These are phyloP conservation scores for Drosophila birchii DNA, from an alignment of 2,888 invertebrate species.

Conservation along the genomic window DNA sequence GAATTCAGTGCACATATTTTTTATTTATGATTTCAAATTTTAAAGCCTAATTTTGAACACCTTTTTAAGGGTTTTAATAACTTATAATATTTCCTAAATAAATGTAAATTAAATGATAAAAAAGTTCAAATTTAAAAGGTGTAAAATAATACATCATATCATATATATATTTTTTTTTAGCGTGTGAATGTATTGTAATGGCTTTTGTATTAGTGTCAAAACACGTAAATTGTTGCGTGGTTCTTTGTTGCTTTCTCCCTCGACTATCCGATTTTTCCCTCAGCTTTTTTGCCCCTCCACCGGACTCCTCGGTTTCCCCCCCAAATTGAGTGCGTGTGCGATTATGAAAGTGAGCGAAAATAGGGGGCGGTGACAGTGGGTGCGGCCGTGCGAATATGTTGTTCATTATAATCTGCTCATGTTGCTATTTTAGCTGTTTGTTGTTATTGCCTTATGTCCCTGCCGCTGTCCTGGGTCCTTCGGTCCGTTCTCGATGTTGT, in stretches of 20 bases:
- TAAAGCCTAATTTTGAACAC: no score
- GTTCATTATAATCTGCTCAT: constrained; percentile 80
- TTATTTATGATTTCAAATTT: no score
- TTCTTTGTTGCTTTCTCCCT: constrained; percentile 57
- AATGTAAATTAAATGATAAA: not conserved
- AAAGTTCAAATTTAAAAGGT: not conserved
- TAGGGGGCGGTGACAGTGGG: constrained; percentile 51
- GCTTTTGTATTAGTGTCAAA: constrained; percentile 79
- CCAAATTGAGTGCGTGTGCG: constrained; percentile 46
- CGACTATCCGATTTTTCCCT: constrained; percentile 13
- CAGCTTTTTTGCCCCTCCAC: not conserved
- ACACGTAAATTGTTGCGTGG: constrained; percentile 79
- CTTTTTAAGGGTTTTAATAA: no score
- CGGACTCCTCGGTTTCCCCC: not conserved
- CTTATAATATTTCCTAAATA: not conserved
- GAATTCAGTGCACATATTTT: no score
- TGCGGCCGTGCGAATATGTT: constrained; percentile 80
- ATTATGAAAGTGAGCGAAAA: constrained; percentile 29
- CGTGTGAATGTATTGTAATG: constrained; percentile 74
- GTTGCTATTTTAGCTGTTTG: constrained; percentile 78
- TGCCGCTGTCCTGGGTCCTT: constrained; percentile 43
- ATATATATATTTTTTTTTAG: constrained; percentile 3
- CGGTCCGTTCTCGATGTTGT: constrained; percentile 47
- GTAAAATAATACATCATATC: not conserved
- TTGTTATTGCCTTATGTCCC: constrained; percentile 76